Conservation (phyloP, 1,140 invertebrate genomes). For the Drosophila sulfurigaster region DNA sequence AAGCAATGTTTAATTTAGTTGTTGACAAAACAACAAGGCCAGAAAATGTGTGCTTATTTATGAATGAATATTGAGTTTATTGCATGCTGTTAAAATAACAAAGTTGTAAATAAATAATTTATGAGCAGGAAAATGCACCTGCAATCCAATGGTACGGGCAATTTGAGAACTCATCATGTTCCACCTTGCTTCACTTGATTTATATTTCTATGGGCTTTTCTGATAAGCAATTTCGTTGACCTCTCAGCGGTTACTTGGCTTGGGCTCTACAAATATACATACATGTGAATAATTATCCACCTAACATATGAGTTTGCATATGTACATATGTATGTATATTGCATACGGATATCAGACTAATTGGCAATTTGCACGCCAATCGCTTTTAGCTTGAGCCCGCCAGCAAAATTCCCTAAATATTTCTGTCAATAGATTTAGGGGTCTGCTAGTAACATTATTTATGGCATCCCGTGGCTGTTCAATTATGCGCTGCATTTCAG, state of each 20-base stretch:
- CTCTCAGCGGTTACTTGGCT: slow-evolving; percentile 7
- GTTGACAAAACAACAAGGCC: slow-evolving; percentile 53
- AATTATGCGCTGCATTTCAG: slow-evolving; percentile 69
- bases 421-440: slow-evolving; percentile 42
- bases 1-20: slow-evolving; percentile 73
- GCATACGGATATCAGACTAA: slow-evolving; percentile 23
- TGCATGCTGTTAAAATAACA: slow-evolving; percentile 56
- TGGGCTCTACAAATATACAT: slow-evolving; percentile 7
- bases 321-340: slow-evolving; percentile 1
- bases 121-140: slow-evolving; percentile 27
- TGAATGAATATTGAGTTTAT: slow-evolving; percentile 48
- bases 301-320: background rate
- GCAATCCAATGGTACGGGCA: slow-evolving; percentile 10
- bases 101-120: slow-evolving; percentile 68
- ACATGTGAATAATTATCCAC: background rate
- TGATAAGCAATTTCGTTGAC: slow-evolving; percentile 42
- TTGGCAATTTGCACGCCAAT: slow-evolving; percentile 23
- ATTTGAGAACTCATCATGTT: background rate
- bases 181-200: slow-evolving; percentile 24
- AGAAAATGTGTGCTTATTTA: slow-evolving; percentile 39
- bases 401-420: slow-evolving; percentile 33
- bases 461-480: slow-evolving; percentile 59
- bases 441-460: slow-evolving; percentile 63
- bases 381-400: slow-evolving; percentile 27
- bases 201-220: slow-evolving; percentile 21